Evolutionary conservation across 37 sponge, comb jelly and placozoan genomes (phyloP).

Genomic region (Bolinopsis microptera): DNA sequence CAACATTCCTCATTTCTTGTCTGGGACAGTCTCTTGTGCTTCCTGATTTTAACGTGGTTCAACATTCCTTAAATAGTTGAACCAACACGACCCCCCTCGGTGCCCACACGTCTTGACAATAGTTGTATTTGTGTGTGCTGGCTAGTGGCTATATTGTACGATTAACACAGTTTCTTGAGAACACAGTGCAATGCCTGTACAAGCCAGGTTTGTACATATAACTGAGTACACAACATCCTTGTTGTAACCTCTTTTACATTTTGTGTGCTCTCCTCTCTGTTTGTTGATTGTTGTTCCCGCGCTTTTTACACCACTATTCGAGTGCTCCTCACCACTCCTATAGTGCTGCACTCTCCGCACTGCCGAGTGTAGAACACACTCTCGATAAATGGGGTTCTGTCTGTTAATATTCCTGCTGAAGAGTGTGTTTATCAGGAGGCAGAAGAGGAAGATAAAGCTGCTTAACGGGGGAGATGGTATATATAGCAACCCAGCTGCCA

Average conservation of each 20-base stretch:
- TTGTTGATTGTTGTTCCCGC: background rate
- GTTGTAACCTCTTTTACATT: background rate
- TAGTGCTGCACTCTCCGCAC: background rate
- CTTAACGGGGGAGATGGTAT: background rate
- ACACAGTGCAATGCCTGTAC: background rate
- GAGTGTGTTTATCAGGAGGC: background rate
- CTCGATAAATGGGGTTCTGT: background rate
- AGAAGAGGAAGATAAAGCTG: background rate
- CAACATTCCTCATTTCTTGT: background rate
- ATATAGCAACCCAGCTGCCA: constrained; percentile 24
- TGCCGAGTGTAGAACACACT: background rate
- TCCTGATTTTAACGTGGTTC: too few species aligned
- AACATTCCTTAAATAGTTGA: too few species aligned
- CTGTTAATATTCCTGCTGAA: background rate
- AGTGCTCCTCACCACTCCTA: too few species aligned
- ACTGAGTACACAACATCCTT: background rate
- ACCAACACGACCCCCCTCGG: too few species aligned
- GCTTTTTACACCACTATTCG: background rate
- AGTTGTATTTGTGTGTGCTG: too few species aligned
- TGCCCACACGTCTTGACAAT: too few species aligned
- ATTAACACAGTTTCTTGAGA: background rate
- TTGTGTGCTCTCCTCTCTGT: background rate
- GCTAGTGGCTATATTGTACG: too few species aligned
- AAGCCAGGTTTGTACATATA: background rate
- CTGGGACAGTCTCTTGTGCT: background rate